Conservation (phyloP, 2,888 invertebrate species). For the Drosophila eohydei region DNA sequence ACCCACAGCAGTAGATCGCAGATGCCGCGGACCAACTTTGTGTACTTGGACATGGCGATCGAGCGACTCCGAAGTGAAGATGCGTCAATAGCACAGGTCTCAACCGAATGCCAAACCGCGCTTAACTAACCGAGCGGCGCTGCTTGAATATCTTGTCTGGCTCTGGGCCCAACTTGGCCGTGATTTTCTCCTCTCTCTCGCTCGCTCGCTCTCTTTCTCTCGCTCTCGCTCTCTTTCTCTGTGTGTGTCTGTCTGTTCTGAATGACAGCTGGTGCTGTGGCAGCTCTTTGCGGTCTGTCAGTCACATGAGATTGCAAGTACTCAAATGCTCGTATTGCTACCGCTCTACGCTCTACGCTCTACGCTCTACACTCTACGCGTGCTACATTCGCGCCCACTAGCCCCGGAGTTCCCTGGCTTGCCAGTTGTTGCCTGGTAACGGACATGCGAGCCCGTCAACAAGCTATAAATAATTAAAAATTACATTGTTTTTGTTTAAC, state of each 20-base stretch:
- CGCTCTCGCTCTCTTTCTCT: not conserved
- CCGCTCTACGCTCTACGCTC: conserved; percentile 37
- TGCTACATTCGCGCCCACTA: conserved; percentile 41
- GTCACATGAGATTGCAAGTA: conserved; percentile 27
- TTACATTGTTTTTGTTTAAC: conserved; percentile 38
- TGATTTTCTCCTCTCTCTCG: conserved; percentile 44
- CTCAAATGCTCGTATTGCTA: conserved; percentile 23
- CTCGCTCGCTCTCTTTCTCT: conserved; percentile 19
- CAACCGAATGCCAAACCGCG: conserved; percentile 65
- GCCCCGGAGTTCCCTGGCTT: not conserved
- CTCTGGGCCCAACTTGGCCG: conserved; percentile 53
- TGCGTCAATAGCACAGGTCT: conserved; percentile 40
- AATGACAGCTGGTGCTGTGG: conserved; percentile 6
- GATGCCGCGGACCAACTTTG: conserved; percentile 69
- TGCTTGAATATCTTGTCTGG: conserved; percentile 55
- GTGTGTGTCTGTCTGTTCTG: not conserved
- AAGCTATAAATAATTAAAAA: conserved; percentile 41
- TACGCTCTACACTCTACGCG: conserved; percentile 41
- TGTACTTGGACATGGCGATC: conserved; percentile 68
- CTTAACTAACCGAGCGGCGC: conserved; percentile 63
- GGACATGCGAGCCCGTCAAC: conserved; percentile 24
- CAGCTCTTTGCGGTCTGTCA: conserved; percentile 68
- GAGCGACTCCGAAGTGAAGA: conserved; percentile 6
- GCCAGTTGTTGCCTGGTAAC: conserved; percentile 42
- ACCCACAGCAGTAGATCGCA: conserved; percentile 79